phyloP scores from a whole-genome alignment of 2,797 vertebrate species.

The Protosalanx chinensis region DNA sequence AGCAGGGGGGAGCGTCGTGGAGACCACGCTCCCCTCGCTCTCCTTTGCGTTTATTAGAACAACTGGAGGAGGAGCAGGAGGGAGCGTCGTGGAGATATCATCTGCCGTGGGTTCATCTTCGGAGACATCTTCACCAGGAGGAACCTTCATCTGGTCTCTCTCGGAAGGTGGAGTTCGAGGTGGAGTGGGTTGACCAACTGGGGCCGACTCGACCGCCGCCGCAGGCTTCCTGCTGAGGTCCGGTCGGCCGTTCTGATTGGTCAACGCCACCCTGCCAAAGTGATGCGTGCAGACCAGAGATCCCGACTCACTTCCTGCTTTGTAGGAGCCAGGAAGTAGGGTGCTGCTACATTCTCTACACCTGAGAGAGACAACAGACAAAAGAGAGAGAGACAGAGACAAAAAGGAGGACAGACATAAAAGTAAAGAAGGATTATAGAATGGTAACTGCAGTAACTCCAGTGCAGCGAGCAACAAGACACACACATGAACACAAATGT shows the following conservation, averaged over 20 bases:
- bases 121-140: constrained; percentile 17
- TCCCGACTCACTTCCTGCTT: constrained; percentile 72
- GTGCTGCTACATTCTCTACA: constrained; percentile 92
- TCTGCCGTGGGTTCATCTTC: constrained; percentile 1
- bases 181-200: constrained; percentile 38
- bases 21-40: too few relatives aligned
- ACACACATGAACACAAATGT: not conserved
- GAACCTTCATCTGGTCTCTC: constrained; percentile 31
- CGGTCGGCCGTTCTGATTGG: constrained; percentile 68
- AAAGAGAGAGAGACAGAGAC: too few relatives aligned
- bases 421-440: not conserved
- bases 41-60: too few relatives aligned
- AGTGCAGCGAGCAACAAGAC: too few relatives aligned
- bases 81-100: constrained; percentile 14
- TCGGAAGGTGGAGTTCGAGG: constrained; percentile 37
- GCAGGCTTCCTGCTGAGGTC: constrained; percentile 64
- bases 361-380: constrained; percentile 59
- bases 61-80: constrained; percentile 12
- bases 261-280: constrained; percentile 65
- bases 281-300: constrained; percentile 86
- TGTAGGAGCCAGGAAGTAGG: constrained; percentile 90
- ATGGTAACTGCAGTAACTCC: too few relatives aligned
- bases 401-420: not conserved
- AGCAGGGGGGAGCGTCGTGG: too few relatives aligned
- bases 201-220: constrained; percentile 33